These are phyloP conservation scores for Pyrocoelia pectoralis DNA, from an alignment of 2,888 invertebrate genomes.

Conservation along the genomic window DNA sequence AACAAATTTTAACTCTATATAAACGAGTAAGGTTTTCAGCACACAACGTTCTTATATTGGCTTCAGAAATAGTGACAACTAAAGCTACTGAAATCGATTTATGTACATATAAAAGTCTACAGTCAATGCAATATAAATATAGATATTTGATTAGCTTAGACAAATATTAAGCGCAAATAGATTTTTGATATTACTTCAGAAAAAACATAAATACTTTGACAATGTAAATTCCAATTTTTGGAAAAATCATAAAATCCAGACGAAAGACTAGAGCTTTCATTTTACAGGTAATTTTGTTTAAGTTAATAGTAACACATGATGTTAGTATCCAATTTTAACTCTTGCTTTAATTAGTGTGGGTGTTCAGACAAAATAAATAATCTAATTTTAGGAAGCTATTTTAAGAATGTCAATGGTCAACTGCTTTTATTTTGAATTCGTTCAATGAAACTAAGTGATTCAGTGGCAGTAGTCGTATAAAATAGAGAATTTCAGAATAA, in stretches of 20 bases:
- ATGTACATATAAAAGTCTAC: neutral
- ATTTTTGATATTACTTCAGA: neutral
- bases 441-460: neutral
- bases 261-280: neutral
- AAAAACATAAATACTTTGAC: no score
- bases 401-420: neutral
- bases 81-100: neutral
- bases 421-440: neutral
- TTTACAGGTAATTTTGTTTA: neutral
- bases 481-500: no score
- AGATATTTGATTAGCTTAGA: conserved; percentile 3
- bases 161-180: neutral
- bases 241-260: neutral
- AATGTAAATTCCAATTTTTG: neutral
- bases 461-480: no score
- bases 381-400: neutral
- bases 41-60: neutral
- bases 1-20: neutral
- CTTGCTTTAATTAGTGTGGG: neutral
- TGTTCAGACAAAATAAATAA: neutral
- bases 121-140: conserved; percentile 1
- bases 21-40: neutral
- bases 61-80: neutral
- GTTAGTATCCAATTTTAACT: neutral
- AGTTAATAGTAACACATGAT: neutral